Base-by-base conservation (phyloP, 2,797 vertebrate species). In the Tenualosa ilisha region DNA sequence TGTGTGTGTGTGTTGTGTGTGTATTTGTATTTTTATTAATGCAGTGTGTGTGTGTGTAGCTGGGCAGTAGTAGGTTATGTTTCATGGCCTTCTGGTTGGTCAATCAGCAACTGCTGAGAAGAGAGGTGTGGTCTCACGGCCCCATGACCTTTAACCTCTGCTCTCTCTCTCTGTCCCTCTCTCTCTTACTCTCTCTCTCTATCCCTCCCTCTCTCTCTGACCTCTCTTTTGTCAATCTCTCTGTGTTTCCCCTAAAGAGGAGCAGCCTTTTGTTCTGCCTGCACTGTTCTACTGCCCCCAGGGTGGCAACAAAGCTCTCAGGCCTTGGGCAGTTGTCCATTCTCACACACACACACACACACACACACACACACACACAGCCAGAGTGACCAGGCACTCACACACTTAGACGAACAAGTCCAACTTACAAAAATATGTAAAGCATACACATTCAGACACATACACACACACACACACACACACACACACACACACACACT, bases 11-110 rank as follows among this genome's bases (percentile, higher is more conserved):
- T 12, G 26, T 65, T 26, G 63, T 65, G 63, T 65, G n/a, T 65
- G 26, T 65, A 24, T 63, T n/a, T 53, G 51, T 3, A 53, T 2
- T 15, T 6, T 61, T 56, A 17, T 56, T 13, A 31, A 31, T 31
- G 31, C 31, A 31, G 65, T 37, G 65, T 37, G 65, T n/a, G n/a
- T n/a, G n/a, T 26, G 65, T 15, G 26, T 12, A 15, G 56, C 20
- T 22, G 31, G 31, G 26, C 31, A 37, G 65, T 75, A 75, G 68
- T 75, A 75, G 68, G 37, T 37, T 72, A 72, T 43, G 31, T 75
- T 75, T 75, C 68, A 75, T 75, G 31, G 37, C 68, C 68, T 75
- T 17, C 68, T 75, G 68, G 68, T 31, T 75, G 68, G 68, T 75
- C 68, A 75, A 75, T 43, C 68, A 75, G 68, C 68, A 75, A 75